These are phyloP conservation scores for Phrixothrix hirtus DNA, from an alignment of 2,888 invertebrate species.

Conservation along the genomic window DNA sequence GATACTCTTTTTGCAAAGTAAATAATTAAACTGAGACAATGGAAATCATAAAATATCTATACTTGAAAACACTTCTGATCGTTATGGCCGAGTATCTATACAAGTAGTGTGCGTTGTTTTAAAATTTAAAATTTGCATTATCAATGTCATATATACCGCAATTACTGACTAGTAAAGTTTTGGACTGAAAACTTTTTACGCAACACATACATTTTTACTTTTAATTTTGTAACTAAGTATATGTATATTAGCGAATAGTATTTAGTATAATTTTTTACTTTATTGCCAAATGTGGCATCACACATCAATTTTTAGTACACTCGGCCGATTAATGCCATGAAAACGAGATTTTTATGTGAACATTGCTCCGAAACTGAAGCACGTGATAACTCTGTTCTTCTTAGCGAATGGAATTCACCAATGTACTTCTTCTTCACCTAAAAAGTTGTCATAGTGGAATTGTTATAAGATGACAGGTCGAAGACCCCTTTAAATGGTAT, in stretches of 20 bases:
- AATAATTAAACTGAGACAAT: slow-evolving; percentile 17
- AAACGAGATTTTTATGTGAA: slow-evolving; percentile 47
- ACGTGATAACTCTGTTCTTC: slow-evolving; percentile 40
- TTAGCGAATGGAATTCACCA: slow-evolving; percentile 26
- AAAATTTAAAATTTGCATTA: too few species aligned
- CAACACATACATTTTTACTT: too few species aligned
- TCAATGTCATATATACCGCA: too few species aligned
- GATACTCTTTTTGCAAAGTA: slow-evolving; percentile 15
- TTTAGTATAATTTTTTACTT: slow-evolving; percentile 38
- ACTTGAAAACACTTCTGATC: too few species aligned
- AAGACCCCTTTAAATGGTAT: slow-evolving; percentile 32
- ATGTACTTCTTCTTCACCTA: slow-evolving; percentile 33
- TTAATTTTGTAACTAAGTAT: too few species aligned
- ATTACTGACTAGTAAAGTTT: too few species aligned
- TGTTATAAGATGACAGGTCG: slow-evolving; percentile 35
- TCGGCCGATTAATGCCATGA: slow-evolving; percentile 41
- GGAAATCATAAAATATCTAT: slow-evolving; percentile 4
- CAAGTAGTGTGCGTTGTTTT: too few species aligned
- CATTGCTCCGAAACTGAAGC: slow-evolving; percentile 44
- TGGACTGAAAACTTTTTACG: too few species aligned
- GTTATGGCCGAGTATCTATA: too few species aligned
- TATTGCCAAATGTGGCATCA: slow-evolving; percentile 39
- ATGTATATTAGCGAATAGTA: too few species aligned
- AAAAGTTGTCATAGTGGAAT: slow-evolving; percentile 37
- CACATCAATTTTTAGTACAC: slow-evolving; percentile 42